phyloP scores from a whole-genome alignment of 30 jellyfish, hydroid and myxozoan genomes.

The Cassiopea andromeda region DNA sequence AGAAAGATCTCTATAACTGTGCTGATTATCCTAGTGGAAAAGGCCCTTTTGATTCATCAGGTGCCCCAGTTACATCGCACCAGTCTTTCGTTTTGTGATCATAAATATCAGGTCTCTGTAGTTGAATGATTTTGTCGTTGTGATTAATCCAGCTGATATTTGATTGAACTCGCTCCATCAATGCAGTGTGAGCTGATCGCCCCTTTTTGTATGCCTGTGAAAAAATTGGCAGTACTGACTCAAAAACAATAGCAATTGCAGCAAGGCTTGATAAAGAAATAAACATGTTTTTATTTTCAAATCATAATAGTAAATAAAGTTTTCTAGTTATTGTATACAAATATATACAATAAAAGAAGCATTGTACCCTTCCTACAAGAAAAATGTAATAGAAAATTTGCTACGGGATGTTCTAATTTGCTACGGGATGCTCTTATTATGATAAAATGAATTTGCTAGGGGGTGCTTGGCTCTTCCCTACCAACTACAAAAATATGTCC shows the following conservation, averaged over 20 bases:
- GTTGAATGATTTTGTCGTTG: conserved; percentile 26
- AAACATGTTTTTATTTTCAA: too few relatives aligned
- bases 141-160: conserved; percentile 30
- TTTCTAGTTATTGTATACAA: too few relatives aligned
- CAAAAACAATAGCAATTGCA: neutral
- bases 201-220: conserved; percentile 50
- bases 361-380: too few relatives aligned
- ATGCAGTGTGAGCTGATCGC: conserved; percentile 32
- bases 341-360: too few relatives aligned
- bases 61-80: conserved; percentile 54
- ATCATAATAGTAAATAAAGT: too few relatives aligned
- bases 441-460: too few relatives aligned
- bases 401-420: too few relatives aligned
- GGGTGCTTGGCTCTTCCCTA: too few relatives aligned
- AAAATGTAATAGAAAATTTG: too few relatives aligned
- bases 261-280: too few relatives aligned
- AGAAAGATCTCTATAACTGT: neutral
- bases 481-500: too few relatives aligned
- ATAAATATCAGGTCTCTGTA: conserved; percentile 31
- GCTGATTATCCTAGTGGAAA: conserved; percentile 13
- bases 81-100: conserved; percentile 50
- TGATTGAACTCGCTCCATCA: conserved; percentile 37
- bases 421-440: too few relatives aligned
- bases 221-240: neutral
- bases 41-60: conserved; percentile 40